Evolutionary conservation across 2,113 vertebrate genomes (phyloP).

Genomic region (Strix aluco): DNA sequence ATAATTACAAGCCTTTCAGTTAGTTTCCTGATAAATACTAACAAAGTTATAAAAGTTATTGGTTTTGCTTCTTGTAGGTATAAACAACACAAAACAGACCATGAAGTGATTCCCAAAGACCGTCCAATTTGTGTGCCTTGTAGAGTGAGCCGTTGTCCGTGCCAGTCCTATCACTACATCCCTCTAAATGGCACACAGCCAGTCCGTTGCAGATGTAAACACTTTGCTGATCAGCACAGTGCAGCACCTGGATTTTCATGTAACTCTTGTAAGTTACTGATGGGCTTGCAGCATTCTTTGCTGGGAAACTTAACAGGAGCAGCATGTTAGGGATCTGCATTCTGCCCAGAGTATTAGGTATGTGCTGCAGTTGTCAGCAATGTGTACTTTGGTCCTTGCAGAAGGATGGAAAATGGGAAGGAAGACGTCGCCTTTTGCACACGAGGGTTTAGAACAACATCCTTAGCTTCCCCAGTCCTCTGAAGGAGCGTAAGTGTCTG

Average conservation of each 20-base stretch:
- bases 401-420: background rate
- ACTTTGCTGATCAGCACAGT: slow-evolving; percentile 83
- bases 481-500: background rate
- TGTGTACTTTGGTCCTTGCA: background rate
- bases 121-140: slow-evolving; percentile 83
- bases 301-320: background rate
- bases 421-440: background rate
- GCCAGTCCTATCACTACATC: slow-evolving; percentile 78
- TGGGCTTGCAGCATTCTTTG: background rate
- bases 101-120: slow-evolving; percentile 78
- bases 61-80: slow-evolving; percentile 74
- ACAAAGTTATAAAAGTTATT: background rate
- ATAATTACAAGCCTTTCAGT: background rate
- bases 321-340: accelerated
- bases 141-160: slow-evolving; percentile 73
- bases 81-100: slow-evolving; percentile 90
- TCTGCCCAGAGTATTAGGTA: background rate
- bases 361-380: background rate
- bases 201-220: slow-evolving; percentile 88
- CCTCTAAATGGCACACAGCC: slow-evolving; percentile 78
- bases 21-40: background rate
- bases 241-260: slow-evolving; percentile 72
- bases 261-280: slow-evolving; percentile 80
- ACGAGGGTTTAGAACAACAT: background rate
- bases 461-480: background rate